These are phyloP conservation scores for Rhynchopsitta pachyrhyncha DNA, from an alignment of 2,113 vertebrate species.

Conservation along the genomic window DNA sequence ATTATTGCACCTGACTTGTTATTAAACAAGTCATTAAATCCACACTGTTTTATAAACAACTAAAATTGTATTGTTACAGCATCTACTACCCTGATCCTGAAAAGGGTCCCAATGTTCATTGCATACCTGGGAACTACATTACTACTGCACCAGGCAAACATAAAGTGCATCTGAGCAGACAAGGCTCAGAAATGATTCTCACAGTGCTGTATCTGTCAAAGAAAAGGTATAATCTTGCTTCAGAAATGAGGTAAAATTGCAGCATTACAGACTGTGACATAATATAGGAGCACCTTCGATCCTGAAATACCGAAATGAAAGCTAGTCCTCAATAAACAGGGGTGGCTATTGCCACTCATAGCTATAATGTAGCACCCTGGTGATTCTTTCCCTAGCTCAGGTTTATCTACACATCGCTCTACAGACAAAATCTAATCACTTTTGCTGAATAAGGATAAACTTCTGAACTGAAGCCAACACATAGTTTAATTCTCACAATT, in stretches of 20 bases:
- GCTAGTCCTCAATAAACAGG: neutral
- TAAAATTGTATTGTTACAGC: neutral
- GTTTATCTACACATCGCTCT: neutral
- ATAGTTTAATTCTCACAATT: conserved; percentile 1
- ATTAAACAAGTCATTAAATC: conserved; percentile 25
- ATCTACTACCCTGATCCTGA: neutral
- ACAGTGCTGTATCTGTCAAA: neutral
- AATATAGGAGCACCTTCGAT: neutral
- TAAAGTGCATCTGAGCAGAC: neutral
- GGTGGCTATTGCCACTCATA: neutral
- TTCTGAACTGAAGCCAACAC: neutral
- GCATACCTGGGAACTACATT: neutral
- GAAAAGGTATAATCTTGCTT: neutral
- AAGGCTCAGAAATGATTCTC: neutral
- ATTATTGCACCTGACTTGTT: conserved; percentile 3
- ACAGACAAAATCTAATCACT: neutral
- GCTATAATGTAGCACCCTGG: neutral
- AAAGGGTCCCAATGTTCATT: neutral
- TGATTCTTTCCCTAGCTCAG: neutral
- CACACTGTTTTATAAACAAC: neutral
- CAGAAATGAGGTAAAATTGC: conserved; percentile 10
- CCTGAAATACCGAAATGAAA: neutral
- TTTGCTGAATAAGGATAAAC: conserved; percentile 33
- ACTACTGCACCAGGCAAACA: neutral
- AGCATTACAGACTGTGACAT: neutral